phyloP scores from a whole-genome alignment of 2,888 invertebrate genomes.

The Latrodectus elegans region DNA sequence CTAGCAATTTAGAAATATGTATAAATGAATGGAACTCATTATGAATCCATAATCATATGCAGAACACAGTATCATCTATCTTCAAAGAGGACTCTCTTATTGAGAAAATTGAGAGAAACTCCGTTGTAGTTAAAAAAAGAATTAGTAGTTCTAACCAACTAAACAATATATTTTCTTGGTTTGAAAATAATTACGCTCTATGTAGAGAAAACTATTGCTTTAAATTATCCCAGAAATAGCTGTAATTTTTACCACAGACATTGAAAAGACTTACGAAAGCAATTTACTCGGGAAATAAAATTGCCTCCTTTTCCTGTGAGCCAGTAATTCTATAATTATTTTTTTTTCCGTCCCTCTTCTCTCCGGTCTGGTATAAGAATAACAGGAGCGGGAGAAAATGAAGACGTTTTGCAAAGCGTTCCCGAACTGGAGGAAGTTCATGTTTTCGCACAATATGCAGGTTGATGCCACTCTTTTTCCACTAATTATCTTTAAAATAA shows the following conservation, averaged over 20 bases:
- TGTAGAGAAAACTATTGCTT: constrained; percentile 9
- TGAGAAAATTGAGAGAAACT: too few species aligned
- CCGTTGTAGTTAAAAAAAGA: background rate
- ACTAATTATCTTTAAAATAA: constrained; percentile 37
- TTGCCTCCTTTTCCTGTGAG: background rate
- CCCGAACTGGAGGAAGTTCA: background rate
- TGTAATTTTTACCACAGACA: constrained; percentile 27
- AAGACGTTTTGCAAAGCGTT: constrained; percentile 19
- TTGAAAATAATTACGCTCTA: background rate
- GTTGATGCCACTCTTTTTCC: background rate
- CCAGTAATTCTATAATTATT: background rate
- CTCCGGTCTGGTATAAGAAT: constrained; percentile 1
- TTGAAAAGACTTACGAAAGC: constrained; percentile 9
- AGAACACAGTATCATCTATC: too few species aligned
- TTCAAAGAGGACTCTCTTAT: too few species aligned
- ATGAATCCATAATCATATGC: too few species aligned
- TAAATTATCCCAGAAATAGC: constrained; percentile 23
- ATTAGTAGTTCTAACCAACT: too few species aligned
- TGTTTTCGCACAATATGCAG: constrained; percentile 16
- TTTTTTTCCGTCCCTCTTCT: background rate
- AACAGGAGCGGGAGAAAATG: constrained; percentile 9
- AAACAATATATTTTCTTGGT: too few species aligned
- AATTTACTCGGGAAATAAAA: constrained; percentile 36
- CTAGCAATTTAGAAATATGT: too few species aligned
- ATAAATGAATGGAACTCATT: too few species aligned